Evolutionary conservation across 2,797 vertebrate species (phyloP).

Genomic region (Sebastes minor): DNA sequence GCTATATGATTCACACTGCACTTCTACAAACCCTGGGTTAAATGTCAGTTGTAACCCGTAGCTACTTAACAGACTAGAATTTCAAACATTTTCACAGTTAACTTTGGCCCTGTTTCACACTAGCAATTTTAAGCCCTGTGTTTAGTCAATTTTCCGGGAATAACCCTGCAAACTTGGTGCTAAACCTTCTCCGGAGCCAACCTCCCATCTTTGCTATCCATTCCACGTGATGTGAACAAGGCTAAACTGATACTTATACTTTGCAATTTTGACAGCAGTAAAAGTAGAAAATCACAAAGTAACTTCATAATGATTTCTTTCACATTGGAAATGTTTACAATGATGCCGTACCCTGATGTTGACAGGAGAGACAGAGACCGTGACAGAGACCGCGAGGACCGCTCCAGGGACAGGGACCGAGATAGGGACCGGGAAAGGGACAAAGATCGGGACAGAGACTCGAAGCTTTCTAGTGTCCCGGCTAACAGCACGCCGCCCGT

Average conservation of each 20-base stretch:
- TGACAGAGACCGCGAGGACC: conserved; percentile 90
- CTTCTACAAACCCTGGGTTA: background rate
- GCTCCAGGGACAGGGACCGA: conserved; percentile 85
- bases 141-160: background rate
- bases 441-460: conserved; percentile 88
- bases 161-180: background rate
- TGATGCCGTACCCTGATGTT: background rate
- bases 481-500: conserved; percentile 52
- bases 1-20: background rate
- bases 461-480: conserved; percentile 74
- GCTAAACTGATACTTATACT: background rate
- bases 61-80: background rate
- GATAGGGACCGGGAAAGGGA: conserved; percentile 91
- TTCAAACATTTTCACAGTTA: rapidly evolving
- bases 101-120: too few species aligned
- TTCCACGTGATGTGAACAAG: background rate
- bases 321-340: background rate
- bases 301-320: background rate
- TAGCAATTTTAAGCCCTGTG: background rate
- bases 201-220: background rate
- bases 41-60: background rate
- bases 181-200: background rate
- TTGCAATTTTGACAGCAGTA: background rate
- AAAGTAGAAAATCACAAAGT: background rate
- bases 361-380: conserved; percentile 85